These are phyloP conservation scores for Picus viridis DNA, from an alignment of 2,797 vertebrate species.

Conservation along the genomic window DNA sequence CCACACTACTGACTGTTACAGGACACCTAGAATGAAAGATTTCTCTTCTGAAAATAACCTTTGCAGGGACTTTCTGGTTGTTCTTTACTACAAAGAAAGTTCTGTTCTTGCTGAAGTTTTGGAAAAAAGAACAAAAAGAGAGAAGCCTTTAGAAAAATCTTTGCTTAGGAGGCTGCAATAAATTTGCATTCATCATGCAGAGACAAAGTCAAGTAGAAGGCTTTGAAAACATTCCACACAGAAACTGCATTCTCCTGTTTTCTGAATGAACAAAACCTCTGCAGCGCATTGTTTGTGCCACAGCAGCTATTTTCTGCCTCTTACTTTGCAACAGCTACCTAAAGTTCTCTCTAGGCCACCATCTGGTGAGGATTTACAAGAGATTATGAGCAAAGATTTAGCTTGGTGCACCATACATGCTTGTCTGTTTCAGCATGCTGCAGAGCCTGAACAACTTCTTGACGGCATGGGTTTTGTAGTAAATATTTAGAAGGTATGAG, in stretches of 20 bases:
- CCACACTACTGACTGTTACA: not conserved
- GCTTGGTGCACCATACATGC: not conserved
- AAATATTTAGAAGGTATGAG: not conserved
- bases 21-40: not conserved
- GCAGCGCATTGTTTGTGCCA: not conserved
- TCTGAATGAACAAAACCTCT: not conserved
- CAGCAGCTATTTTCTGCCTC: not conserved
- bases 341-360: conserved; percentile 44
- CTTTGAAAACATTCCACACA: conserved; percentile 24
- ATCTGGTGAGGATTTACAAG: conserved; percentile 65
- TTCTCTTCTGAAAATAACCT: conserved; percentile 52
- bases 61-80: not conserved
- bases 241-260: conserved; percentile 2
- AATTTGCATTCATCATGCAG: conserved; percentile 7
- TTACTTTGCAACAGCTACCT: conserved; percentile 14
- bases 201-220: not conserved
- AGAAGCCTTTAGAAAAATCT: conserved; percentile 32
- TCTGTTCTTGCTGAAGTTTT: conserved; percentile 35
- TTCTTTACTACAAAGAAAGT: conserved; percentile 35
- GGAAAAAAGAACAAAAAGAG: conserved; percentile 11
- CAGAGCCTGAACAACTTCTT: not conserved
- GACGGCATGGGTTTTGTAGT: not conserved
- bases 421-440: not conserved
- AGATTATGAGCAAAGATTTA: conserved; percentile 55
- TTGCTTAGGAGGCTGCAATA: conserved; percentile 8